Percentiles rank a stretch among this genome's conserved stretches.
phyloP scores from a whole-genome alignment of 2,888 invertebrate species.

The Eutolmus rufibarbis region DNA sequence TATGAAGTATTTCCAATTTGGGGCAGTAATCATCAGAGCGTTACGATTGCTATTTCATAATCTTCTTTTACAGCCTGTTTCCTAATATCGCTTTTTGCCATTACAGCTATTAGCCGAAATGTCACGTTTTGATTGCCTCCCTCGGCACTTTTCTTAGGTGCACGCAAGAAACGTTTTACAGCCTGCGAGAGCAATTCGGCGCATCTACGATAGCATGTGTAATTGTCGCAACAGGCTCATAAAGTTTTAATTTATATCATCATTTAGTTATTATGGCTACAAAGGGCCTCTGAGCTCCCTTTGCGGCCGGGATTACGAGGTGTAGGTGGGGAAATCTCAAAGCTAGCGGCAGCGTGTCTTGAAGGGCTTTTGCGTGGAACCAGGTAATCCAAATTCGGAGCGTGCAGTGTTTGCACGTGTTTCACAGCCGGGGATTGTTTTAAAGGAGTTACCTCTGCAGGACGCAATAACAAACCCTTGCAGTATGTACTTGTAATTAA shows the following conservation, averaged over 20 bases:
- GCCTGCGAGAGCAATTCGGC: neutral
- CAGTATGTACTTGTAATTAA: neutral
- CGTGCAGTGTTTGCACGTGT: neutral
- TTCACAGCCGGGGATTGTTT: neutral
- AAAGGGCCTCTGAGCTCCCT: neutral
- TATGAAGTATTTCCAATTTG: neutral
- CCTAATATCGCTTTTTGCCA: neutral
- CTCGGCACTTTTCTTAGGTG: neutral
- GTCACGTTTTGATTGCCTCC: conserved; percentile 31
- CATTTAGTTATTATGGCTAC: neutral
- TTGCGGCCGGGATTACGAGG: neutral
- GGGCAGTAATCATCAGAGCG: neutral
- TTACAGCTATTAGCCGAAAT: conserved; percentile 6
- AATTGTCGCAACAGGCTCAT: conserved; percentile 34
- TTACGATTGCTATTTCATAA: neutral
- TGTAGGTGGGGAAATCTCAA: conserved; percentile 13
- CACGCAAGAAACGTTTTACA: neutral
- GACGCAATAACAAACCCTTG: neutral
- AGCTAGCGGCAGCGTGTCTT: neutral
- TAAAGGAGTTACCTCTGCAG: neutral
- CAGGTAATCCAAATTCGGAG: neutral
- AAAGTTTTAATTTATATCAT: conserved; percentile 36
- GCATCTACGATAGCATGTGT: conserved; percentile 15
- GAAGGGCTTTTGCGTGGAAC: neutral
- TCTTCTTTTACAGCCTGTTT: neutral